A percentile compares a stretch with the other conserved stretches of the same genome.
Evolutionary conservation across 2,888 invertebrate genomes (phyloP).

Genomic region (Drosophila macrospina): DNA sequence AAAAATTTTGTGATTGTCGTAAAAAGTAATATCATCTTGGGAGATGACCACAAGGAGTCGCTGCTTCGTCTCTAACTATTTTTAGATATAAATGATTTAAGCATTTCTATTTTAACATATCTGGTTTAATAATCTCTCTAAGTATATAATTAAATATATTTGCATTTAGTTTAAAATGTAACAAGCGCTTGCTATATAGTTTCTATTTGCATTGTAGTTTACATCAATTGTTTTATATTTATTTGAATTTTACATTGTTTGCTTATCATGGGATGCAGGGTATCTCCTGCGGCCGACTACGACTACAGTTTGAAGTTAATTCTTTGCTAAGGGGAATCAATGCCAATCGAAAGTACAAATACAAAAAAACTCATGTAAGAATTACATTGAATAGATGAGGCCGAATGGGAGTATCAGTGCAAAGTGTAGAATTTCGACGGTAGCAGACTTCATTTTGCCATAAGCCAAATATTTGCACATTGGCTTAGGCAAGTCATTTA

Average conservation of each 20-base stretch:
- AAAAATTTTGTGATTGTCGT: background rate
- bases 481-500: background rate
- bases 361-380: background rate
- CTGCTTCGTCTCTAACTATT: background rate
- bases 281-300: background rate
- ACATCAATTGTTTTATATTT: background rate
- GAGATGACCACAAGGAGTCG: background rate
- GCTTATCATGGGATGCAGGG: background rate
- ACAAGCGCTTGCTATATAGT: background rate
- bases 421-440: background rate
- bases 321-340: conserved; percentile 15
- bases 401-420: too few species aligned
- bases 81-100: background rate
- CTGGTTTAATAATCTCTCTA: background rate
- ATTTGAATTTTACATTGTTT: background rate
- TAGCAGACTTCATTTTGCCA: background rate
- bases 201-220: background rate
- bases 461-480: conserved; percentile 5
- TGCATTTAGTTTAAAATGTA: background rate
- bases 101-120: background rate
- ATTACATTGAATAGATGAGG: background rate
- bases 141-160: background rate
- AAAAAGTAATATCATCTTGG: background rate
- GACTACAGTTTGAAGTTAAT: too few species aligned
- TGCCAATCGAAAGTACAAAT: conserved; percentile 8